Evolutionary conservation across 2,888 invertebrate species (phyloP), one percentile per base, ranked within the genome.

Genomic region (Leucoptera coffeella): DNA sequence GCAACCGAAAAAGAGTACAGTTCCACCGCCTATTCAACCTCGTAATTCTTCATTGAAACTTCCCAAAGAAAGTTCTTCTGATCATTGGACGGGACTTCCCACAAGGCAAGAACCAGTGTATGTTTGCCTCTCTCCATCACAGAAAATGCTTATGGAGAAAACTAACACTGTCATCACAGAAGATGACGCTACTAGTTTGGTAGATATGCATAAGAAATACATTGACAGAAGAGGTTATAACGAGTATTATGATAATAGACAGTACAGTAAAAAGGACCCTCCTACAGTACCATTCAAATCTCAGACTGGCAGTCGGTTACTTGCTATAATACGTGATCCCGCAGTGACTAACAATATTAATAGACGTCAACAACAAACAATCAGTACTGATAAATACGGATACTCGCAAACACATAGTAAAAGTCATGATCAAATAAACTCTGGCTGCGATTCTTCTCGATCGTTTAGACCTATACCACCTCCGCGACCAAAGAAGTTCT

Each of bases 71-170:
- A 58, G 62, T 29, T 47, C 52, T 30, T n/a, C n/a, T n/a, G n/a
- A n/a, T n/a, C 50, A 48, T 27, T 80, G 80, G 80, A 59, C 78
- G 32, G 80, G 77, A 2, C 39, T 81, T 23, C 76, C 78, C 9
- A 78, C 79, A 1, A 62, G 71, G 32, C 55, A 60, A 15, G 78
- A 82, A 41, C 71, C 73, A 25, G 42, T 80, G 1, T 57, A 84
- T 29, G 62, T 82, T 5, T 85, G 82, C 40, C 60, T 86, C 8
- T 85, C 86, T 1, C 86, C 86, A 1, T 79, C 81, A 4, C 86
- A 85, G 45, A 75, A 76, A 42, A 65, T 69, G 41, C 54, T 76
- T 22, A 64, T 76, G 44, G 73, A 76, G 30, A 75, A 73, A 40
- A 71, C 72, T 12, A 69, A 67, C 22, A 59, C 62, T 24, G 44